Evolutionary conservation across 2,113 vertebrate genomes (phyloP).

Genomic region (Pica pica): DNA sequence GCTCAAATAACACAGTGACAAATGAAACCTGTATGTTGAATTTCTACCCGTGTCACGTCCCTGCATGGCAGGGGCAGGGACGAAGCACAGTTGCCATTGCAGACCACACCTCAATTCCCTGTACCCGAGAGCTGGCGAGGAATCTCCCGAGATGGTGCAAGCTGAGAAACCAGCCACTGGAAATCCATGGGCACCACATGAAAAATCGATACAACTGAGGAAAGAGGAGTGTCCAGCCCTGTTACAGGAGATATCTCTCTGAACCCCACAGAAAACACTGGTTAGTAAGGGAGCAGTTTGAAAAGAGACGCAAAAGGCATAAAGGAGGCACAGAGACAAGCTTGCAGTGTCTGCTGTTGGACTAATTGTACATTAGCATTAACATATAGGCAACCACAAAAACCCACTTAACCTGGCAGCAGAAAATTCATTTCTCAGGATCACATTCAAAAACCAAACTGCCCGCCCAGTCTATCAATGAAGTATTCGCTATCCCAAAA

Average conservation of each 20-base stretch:
- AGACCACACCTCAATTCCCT: constrained; percentile 21
- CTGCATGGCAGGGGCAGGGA: neutral
- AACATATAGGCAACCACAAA: neutral
- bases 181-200: neutral
- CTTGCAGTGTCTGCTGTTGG: neutral
- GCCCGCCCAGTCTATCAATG: neutral
- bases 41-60: neutral
- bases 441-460: neutral
- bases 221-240: neutral
- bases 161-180: neutral
- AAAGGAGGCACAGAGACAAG: neutral
- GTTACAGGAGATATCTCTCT: neutral
- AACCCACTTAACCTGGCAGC: neutral
- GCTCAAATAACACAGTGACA: neutral
- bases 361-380: neutral
- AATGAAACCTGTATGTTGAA: neutral
- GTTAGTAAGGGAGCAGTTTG: neutral
- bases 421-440: neutral
- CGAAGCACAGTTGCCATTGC: neutral
- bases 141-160: neutral
- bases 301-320: neutral
- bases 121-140: neutral
- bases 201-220: neutral
- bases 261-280: neutral
- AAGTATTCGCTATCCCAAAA: neutral